Base-by-base conservation (phyloP, 2,797 vertebrate species). In the Galaxias olidus region DNA sequence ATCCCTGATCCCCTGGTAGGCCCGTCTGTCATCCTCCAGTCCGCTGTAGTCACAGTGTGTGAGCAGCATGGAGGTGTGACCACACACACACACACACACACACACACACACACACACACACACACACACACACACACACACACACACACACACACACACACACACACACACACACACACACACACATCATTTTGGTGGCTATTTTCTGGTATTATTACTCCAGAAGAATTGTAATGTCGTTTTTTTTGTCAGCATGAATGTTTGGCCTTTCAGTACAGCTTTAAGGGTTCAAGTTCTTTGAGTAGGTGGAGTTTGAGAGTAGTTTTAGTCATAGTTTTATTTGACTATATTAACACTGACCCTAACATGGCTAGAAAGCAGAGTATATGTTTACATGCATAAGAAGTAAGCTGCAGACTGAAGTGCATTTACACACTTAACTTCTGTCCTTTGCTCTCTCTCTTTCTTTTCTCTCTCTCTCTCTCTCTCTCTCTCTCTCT, bases 1-100 rank as follows among this genome's bases (percentile, higher is more conserved):
- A 56, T 69, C 59, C 17, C 57, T 56, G 41, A 57, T 69, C 68
- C 51, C 61, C 65, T 69, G 63, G 72, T 75, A 67, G 77, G 62
- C 61, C 65, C 47, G 53, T 62, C 71, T 66, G 63, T 77, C 76
- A 76, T 63, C 47, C 43, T 50, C 47, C 60, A 60, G 55, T 41
- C 60, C 53, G 70, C 67, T 49, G 4, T 47, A 20, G 17, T 40
- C 20, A 19, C 20, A 44, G 18, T 41, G 50, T 49, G 49, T 17
- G 9, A 8, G 20, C 44, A 42, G 13, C 45, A 61, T 45, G 45
- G 54, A 30, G 30, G 30, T 30, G 30, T 30, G 17, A 51, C 41
- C 54, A 41, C 54, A 56, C 54, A 42, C 40, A 56, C 54, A 42
- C 54, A 42, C 54, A 56, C 54, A 56, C 54, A 42, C 54, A 42